Evolutionary conservation across 2,797 vertebrate species (phyloP), one percentile per base, ranked within the genome.

Genomic region (Streptopelia turtur): DNA sequence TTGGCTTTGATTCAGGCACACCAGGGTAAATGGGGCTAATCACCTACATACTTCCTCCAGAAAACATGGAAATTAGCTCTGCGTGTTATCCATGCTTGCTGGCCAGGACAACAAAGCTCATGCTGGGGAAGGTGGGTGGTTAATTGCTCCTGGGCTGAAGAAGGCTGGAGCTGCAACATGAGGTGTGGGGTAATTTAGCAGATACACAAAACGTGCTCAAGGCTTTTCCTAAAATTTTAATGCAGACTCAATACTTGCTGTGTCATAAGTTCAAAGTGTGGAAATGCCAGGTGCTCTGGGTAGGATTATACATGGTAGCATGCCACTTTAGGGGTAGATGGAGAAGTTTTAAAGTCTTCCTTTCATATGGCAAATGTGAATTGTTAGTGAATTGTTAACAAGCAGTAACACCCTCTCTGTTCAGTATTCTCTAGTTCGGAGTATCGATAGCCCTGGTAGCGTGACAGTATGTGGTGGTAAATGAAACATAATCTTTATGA

Each of bases 71-170:
- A 83, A 93, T 92, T 77, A 95, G 63, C 47, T 85, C 77, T 23
- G 0, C 74, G 18, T 68, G n/a, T 68, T 77, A 52, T 3, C 18
- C 2, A 4, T 1, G 5, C 47, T 87, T 77, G 75, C 70, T 84
- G 65, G 74, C 49, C 68, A 90, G 81, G 94, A 57, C 65, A 93
- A 16, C 25, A 37, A 52, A 72, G 39, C 25, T 70, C 80, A 2
- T 74, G 85, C 89, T 96, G 93, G 24, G 52, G 18, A 9, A 80
- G 35, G 74, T 83, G 63, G 93, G 87, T 90, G 88, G 95, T 96
- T 90, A 92, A 95, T 92, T 90, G 70, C 22, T 95, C 85, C 83
- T 94, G 3, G 22, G 68, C 74, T 90, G 80, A 77, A 96, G 89
- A 53, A 92, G 57, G 52, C 56, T 89, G 64, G 78, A 64, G 82